phyloP scores from a whole-genome alignment of 2,888 invertebrate species.

The Heteromyza rotundicornis region DNA sequence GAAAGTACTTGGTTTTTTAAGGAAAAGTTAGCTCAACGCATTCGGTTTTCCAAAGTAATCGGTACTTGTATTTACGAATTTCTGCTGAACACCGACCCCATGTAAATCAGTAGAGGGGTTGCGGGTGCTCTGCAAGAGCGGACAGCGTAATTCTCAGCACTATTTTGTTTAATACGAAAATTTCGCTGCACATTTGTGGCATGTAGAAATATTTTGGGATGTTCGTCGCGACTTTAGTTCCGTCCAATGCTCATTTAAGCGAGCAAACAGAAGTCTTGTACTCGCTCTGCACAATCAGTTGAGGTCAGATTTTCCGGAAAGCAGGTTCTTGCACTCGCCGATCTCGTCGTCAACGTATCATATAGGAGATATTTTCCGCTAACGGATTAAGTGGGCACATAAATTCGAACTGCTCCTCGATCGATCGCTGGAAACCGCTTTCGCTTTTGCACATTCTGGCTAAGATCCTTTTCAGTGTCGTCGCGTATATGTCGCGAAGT shows the following conservation, averaged over 20 bases:
- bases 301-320: slow-evolving; percentile 49
- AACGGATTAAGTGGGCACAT: no score
- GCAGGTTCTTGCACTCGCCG: slow-evolving; percentile 38
- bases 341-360: no score
- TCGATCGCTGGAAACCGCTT: no score
- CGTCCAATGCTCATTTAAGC: not conserved
- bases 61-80: not conserved
- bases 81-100: not conserved
- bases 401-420: no score
- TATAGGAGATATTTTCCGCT: no score
- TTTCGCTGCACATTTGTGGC: slow-evolving; percentile 14
- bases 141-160: no score
- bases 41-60: not conserved
- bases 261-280: slow-evolving; percentile 11
- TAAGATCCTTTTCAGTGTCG: not conserved
- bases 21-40: no score
- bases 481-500: not conserved
- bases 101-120: not conserved
- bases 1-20: no score
- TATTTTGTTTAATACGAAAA: no score
- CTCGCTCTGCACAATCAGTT: slow-evolving; percentile 38
- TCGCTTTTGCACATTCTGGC: not conserved
- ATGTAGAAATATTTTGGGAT: slow-evolving; percentile 7
- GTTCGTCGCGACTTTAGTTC: not conserved
- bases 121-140: not conserved